phyloP scores from a whole-genome alignment of 2,888 invertebrate genomes.

The Campaea margaritaria region DNA sequence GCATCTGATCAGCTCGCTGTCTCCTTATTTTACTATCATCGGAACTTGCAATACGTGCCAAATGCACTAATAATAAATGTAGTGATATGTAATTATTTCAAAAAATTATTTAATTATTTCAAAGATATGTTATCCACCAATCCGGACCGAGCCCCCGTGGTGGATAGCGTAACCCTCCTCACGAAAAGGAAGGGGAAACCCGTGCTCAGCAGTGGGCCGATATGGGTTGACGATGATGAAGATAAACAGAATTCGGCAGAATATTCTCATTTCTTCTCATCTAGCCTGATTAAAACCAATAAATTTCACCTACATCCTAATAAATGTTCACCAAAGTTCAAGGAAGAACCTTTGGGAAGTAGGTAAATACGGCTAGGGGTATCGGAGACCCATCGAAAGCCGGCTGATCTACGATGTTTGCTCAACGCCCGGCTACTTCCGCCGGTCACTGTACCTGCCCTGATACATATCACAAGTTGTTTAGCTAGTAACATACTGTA shows the following conservation, averaged over 20 bases:
- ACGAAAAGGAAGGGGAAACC: no score
- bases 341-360: neutral
- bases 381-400: neutral
- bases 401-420: constrained; percentile 27
- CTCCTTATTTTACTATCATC: no score
- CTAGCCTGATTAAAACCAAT: neutral
- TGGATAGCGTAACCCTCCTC: no score
- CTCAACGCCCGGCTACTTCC: constrained; percentile 15
- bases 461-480: constrained; percentile 17
- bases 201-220: no score
- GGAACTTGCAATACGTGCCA: no score
- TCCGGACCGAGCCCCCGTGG: no score
- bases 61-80: no score
- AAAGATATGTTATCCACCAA: no score
- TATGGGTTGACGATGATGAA: neutral
- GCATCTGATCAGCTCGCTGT: no score
- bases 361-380: constrained; percentile 13
- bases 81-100: no score
- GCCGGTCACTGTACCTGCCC: constrained; percentile 14
- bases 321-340: constrained; percentile 7
- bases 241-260: neutral
- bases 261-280: neutral
- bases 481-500: neutral
- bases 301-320: constrained; percentile 2
- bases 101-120: no score